Conservation (phyloP, 2,797 vertebrate genomes). For the Phalanger gymnotis region DNA sequence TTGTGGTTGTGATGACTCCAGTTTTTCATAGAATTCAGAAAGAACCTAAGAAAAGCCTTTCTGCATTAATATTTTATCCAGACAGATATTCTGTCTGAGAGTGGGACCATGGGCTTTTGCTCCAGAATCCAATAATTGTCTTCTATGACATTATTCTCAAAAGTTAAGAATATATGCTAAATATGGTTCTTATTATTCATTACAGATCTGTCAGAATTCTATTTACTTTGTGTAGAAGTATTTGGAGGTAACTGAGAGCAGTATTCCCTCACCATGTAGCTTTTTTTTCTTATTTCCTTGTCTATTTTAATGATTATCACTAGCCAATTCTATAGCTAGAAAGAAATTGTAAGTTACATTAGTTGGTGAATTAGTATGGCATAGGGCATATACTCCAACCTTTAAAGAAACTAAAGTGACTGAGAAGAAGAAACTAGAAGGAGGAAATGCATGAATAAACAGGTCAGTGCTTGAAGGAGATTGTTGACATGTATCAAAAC, state of each 20-base stretch:
- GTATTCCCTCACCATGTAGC: too few relatives aligned
- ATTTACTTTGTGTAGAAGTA: background rate
- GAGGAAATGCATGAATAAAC: background rate
- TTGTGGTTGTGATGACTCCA: background rate
- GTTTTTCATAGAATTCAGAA: background rate
- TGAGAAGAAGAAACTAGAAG: conserved; percentile 18
- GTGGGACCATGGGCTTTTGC: background rate
- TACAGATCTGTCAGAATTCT: background rate
- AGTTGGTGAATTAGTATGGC: background rate
- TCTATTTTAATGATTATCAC: background rate
- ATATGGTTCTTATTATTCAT: background rate
- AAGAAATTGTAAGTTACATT: background rate
- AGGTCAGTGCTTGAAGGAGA: background rate
- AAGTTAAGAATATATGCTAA: background rate
- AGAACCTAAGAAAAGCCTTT: background rate
- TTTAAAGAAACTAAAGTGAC: background rate
- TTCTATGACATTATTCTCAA: background rate
- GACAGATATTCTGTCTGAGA: background rate
- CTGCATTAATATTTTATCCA: background rate
- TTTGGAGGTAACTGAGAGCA: too few relatives aligned
- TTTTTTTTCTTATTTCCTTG: accelerated
- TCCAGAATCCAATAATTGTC: background rate
- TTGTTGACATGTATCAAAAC: background rate
- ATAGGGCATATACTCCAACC: background rate
- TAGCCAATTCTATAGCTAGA: background rate